Conservation (phyloP, 2,113 vertebrate species). For the Typhlomys cinereus region DNA sequence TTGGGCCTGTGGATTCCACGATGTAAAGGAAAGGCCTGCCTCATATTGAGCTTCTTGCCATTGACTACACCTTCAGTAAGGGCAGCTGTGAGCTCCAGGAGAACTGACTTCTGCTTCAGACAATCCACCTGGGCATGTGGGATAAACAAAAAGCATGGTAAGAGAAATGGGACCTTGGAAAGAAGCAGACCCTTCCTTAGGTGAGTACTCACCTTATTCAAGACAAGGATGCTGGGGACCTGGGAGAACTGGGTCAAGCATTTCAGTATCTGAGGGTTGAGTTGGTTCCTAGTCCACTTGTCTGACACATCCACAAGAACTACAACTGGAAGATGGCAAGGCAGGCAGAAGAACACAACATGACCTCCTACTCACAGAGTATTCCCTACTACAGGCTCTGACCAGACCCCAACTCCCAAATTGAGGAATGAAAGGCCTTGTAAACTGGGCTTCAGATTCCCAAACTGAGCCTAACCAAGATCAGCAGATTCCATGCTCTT, state of each 20-base stretch:
- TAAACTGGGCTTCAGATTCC: neutral
- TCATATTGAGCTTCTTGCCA: constrained; percentile 88
- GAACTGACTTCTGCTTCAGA: constrained; percentile 87
- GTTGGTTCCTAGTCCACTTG: constrained; percentile 88
- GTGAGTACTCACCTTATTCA: constrained; percentile 92
- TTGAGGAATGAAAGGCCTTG: constrained; percentile 31
- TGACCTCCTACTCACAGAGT: neutral
- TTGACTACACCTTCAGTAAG: constrained; percentile 93
- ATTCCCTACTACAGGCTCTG: neutral
- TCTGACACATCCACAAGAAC: constrained; percentile 94
- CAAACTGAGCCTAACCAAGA: constrained; percentile 85
- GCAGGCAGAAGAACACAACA: neutral
- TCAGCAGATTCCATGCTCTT: constrained; percentile 91
- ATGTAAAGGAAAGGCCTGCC: constrained; percentile 84
- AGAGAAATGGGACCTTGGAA: neutral
- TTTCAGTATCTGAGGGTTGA: constrained; percentile 90
- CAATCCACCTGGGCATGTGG: constrained; percentile 89
- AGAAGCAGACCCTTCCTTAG: neutral
- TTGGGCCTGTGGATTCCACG: constrained; percentile 40
- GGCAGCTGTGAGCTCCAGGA: constrained; percentile 87
- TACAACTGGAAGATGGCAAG: constrained; percentile 84
- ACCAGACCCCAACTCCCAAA: neutral
- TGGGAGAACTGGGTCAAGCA: constrained; percentile 87
- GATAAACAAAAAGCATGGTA: neutral
- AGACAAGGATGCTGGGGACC: constrained; percentile 92